Evolutionary conservation across 1,140 invertebrate species (phyloP).

Genomic region (Chionoecetes opilio): DNA sequence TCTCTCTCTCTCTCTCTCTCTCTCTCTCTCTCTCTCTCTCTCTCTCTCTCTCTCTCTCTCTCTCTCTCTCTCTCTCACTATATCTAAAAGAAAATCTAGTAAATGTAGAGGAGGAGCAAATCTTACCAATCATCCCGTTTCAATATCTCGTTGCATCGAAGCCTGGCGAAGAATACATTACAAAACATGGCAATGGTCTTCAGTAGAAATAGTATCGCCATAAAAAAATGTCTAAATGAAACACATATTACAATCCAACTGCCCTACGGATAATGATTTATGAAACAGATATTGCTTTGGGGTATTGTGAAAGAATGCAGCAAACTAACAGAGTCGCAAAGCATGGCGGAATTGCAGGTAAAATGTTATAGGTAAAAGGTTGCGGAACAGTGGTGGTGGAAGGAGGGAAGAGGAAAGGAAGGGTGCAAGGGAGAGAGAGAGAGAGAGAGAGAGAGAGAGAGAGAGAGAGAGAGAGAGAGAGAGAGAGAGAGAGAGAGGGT

Average conservation of each 20-base stretch:
- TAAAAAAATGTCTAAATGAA: conserved; percentile 37
- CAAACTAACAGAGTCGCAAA: background rate
- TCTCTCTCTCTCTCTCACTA: background rate
- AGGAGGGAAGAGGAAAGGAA: background rate
- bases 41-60: conserved; percentile 27
- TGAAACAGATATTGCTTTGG: background rate
- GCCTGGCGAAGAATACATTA: background rate
- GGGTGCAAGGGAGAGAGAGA: background rate
- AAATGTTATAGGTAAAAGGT: background rate
- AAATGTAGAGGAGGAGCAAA: background rate
- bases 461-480: background rate
- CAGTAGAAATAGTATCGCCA: conserved; percentile 33
- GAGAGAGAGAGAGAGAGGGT: conserved; percentile 1
- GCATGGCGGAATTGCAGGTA: background rate
- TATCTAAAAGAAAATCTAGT: background rate
- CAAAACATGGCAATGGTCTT: conserved; percentile 15
- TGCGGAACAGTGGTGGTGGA: background rate
- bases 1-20: background rate
- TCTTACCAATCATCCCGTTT: conserved; percentile 15
- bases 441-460: background rate
- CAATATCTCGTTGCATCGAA: conserved; percentile 31
- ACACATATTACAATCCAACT: background rate
- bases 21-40: conserved; percentile 17
- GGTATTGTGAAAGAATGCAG: background rate
- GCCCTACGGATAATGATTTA: background rate